Percentiles rank a stretch among this genome's conserved stretches.
Conservation (phyloP, 92 coral and sea anemone species). For the Phymanthus crucifer region DNA sequence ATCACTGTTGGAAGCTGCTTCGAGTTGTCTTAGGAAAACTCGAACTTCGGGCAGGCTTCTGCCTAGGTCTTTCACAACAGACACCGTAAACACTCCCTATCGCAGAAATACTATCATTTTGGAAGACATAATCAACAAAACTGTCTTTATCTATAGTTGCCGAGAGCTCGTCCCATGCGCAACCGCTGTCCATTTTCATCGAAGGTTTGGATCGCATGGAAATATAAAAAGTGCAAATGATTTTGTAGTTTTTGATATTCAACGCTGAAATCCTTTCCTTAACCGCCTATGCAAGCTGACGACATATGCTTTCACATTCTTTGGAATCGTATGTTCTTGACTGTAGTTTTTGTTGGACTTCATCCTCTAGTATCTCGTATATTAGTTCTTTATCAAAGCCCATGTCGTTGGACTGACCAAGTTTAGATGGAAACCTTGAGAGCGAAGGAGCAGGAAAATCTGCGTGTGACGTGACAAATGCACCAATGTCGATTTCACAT, state of each 20-base stretch:
- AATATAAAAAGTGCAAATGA: slow-evolving; percentile 62
- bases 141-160: slow-evolving; percentile 63
- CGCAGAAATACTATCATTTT: slow-evolving; percentile 62
- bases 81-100: slow-evolving; percentile 73
- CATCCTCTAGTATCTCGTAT: slow-evolving; percentile 47
- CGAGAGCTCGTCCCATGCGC: slow-evolving; percentile 75
- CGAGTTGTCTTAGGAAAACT: slow-evolving; percentile 17
- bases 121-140: slow-evolving; percentile 80
- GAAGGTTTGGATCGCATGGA: slow-evolving; percentile 50
- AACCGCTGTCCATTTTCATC: slow-evolving; percentile 77
- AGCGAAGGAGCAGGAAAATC: slow-evolving; percentile 58
- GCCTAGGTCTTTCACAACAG: slow-evolving; percentile 20
- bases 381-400: slow-evolving; percentile 40
- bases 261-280: slow-evolving; percentile 43
- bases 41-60: slow-evolving; percentile 12
- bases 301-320: slow-evolving; percentile 24
- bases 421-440: not conserved
- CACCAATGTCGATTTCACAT: slow-evolving; percentile 40
- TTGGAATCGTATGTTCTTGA: slow-evolving; percentile 41
- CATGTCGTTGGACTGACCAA: not conserved
- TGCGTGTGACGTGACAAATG: slow-evolving; percentile 59
- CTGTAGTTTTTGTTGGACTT: slow-evolving; percentile 35
- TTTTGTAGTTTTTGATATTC: slow-evolving; percentile 59
- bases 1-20: not conserved
- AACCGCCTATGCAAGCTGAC: slow-evolving; percentile 28